These are phyloP conservation scores for Periplaneta americana DNA, from an alignment of 1,140 invertebrate genomes.

Conservation along the genomic window DNA sequence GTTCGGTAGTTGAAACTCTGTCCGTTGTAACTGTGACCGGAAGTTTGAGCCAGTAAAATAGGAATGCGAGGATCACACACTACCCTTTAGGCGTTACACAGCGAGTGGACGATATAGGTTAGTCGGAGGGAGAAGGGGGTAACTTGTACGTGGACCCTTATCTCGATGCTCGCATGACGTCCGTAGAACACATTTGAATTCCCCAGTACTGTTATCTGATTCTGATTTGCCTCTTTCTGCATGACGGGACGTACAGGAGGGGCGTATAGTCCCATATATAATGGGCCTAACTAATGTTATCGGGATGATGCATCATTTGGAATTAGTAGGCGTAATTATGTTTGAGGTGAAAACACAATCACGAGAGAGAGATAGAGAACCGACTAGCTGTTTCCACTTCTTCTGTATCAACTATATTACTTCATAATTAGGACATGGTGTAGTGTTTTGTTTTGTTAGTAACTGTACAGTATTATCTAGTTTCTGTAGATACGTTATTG, in stretches of 20 bases:
- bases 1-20: no score
- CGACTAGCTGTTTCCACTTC: no score
- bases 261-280: background rate
- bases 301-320: background rate
- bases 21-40: background rate
- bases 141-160: background rate
- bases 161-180: background rate
- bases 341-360: background rate
- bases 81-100: background rate
- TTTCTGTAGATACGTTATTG: no score
- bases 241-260: background rate
- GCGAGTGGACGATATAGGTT: background rate
- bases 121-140: background rate
- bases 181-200: background rate
- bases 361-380: no score
- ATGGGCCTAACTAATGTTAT: background rate
- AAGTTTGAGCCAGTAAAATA: background rate
- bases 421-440: no score
- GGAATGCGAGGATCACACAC: background rate
- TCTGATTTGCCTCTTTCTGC: background rate
- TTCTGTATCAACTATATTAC: no score
- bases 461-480: no score
- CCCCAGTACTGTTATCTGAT: background rate
- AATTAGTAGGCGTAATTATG: background rate
- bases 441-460: no score